Evolutionary conservation across 2,888 invertebrate genomes (phyloP).

Genomic region (Homarus gammarus): DNA sequence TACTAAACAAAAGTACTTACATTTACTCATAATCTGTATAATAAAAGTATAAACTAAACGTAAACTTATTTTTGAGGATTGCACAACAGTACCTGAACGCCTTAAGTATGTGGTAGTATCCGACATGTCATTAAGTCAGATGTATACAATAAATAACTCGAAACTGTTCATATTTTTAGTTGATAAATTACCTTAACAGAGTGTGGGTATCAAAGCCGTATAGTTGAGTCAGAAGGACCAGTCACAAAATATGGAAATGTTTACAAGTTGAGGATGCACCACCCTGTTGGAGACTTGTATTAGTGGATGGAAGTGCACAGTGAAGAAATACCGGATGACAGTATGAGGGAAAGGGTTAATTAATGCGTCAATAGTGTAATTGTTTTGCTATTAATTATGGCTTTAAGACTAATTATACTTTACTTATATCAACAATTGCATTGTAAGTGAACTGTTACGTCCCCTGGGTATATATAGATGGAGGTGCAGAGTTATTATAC

Average conservation of each 20-base stretch:
- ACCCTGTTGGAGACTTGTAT: not conserved
- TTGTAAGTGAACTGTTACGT: not conserved
- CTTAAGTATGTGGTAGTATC: not conserved
- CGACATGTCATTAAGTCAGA: too few relatives aligned
- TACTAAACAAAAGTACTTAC: too few relatives aligned
- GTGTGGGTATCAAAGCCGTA: not conserved
- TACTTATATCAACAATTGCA: constrained; percentile 9
- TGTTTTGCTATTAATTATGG: not conserved
- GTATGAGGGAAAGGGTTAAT: not conserved
- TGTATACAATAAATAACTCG: not conserved
- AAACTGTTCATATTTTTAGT: not conserved
- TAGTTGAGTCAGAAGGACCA: too few relatives aligned
- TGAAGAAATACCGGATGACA: not conserved
- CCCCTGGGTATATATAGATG: not conserved
- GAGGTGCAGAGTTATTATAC: constrained; percentile 9
- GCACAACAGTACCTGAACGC: not conserved
- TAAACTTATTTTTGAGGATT: not conserved
- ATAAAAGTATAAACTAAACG: not conserved
- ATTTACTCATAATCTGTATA: too few relatives aligned
- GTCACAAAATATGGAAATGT: not conserved
- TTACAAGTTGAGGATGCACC: not conserved
- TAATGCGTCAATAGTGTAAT: not conserved
- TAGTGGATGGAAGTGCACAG: not conserved
- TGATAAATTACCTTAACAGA: too few relatives aligned
- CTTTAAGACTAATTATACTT: not conserved